Conservation (phyloP, 2,888 invertebrate species). For the Drosophila anomalata region DNA sequence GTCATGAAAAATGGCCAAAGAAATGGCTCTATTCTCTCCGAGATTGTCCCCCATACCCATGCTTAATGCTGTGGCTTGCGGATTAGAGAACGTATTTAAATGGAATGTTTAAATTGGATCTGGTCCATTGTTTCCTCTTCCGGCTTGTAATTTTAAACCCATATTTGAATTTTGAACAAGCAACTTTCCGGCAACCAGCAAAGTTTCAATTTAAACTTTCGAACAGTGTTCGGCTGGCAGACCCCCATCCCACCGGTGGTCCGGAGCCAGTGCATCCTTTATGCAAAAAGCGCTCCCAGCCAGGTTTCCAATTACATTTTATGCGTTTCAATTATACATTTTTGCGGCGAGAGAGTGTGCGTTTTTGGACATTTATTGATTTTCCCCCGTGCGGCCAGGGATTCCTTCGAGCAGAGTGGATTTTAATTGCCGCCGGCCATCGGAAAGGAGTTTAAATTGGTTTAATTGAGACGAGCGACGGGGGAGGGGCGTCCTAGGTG, state of each 20-base stretch:
- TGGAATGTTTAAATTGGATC: background rate
- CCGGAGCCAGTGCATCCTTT: background rate
- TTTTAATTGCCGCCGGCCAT: conserved; percentile 11
- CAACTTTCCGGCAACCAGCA: background rate
- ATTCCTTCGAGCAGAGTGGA: conserved; percentile 7
- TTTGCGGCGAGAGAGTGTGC: conserved; percentile 9
- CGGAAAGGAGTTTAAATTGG: background rate
- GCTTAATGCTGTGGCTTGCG: background rate
- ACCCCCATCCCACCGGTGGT: too few species aligned
- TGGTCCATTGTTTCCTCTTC: background rate
- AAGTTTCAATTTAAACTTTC: background rate
- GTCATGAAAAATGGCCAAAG: background rate
- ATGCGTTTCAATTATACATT: conserved; percentile 12
- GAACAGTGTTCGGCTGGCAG: background rate
- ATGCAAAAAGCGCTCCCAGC: background rate
- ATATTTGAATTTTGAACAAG: background rate
- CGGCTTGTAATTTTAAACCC: background rate
- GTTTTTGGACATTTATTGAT: conserved; percentile 12
- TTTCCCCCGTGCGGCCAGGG: conserved; percentile 6
- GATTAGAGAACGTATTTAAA: background rate
- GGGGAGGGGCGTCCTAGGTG: background rate
- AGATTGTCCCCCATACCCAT: background rate
- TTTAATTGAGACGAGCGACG: conserved; percentile 19
- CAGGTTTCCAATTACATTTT: conserved; percentile 10
- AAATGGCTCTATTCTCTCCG: background rate